Conservation (phyloP, 1,140 invertebrate species). For the Ylistrum balloti region DNA sequence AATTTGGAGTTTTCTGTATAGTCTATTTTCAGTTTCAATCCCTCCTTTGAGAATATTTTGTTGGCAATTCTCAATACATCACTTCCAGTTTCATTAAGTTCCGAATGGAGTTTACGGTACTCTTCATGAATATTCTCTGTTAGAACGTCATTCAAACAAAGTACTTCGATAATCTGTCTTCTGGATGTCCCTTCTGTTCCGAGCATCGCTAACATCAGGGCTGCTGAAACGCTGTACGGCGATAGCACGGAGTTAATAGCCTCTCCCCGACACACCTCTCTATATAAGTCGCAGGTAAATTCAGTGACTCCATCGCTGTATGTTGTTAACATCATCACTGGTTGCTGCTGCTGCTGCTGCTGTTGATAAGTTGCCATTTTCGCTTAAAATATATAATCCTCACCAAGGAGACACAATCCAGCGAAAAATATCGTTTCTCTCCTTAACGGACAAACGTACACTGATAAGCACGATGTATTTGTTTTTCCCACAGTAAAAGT, state of each 20-base stretch:
- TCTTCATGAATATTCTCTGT: slow-evolving; percentile 50
- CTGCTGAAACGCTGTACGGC: slow-evolving; percentile 86
- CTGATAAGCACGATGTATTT: background rate
- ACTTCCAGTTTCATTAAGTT: slow-evolving; percentile 84
- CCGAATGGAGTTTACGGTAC: slow-evolving; percentile 51
- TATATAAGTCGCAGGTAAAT: background rate
- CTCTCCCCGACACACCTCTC: background rate
- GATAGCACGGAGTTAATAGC: slow-evolving; percentile 86
- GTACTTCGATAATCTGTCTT: slow-evolving; percentile 84
- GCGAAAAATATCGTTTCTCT: background rate
- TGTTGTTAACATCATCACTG: background rate
- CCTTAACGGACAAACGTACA: background rate
- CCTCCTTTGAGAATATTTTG: slow-evolving; percentile 85
- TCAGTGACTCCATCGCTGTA: background rate
- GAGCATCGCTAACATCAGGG: slow-evolving; percentile 87
- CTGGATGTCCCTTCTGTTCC: slow-evolving; percentile 88
- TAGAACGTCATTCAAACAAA: slow-evolving; percentile 42
- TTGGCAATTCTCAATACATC: slow-evolving; percentile 83
- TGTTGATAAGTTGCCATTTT: background rate
- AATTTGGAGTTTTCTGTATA: slow-evolving; percentile 45
- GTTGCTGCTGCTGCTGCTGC: slow-evolving; percentile 10
- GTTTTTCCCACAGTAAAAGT: background rate
- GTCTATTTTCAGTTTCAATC: slow-evolving; percentile 41
- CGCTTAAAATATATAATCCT: background rate
- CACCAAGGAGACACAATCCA: background rate